These are phyloP conservation scores for Panzeria rudis DNA, from an alignment of 2,888 invertebrate genomes.

Conservation along the genomic window DNA sequence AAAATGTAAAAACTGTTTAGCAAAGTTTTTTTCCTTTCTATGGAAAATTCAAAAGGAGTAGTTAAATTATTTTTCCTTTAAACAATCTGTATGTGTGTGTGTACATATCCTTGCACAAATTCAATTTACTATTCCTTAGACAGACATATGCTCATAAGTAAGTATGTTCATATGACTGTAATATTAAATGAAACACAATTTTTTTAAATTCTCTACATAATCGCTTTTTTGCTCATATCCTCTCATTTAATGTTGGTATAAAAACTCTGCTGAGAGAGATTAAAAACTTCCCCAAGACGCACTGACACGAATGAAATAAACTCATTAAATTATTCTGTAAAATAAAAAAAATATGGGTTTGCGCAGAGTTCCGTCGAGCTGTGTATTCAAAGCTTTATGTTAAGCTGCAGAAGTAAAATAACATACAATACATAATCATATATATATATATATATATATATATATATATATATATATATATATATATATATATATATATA, in stretches of 20 bases:
- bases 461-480: not conserved
- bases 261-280: slow-evolving; percentile 7
- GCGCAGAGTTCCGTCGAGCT: not conserved
- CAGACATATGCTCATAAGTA: not conserved
- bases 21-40: too few relatives aligned
- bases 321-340: not conserved
- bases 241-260: slow-evolving; percentile 47
- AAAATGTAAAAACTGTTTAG: not conserved
- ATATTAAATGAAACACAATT: not conserved
- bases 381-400: not conserved
- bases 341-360: not conserved
- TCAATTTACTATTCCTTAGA: too few relatives aligned
- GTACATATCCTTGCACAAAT: too few relatives aligned
- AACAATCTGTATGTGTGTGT: too few relatives aligned
- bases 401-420: not conserved
- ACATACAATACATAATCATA: not conserved
- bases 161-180: not conserved
- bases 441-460: not conserved
- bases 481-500: too few relatives aligned
- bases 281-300: slow-evolving; percentile 24
- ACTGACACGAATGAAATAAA: slow-evolving; percentile 24
- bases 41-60: too few relatives aligned
- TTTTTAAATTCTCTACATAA: not conserved
- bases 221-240: slow-evolving; percentile 41
- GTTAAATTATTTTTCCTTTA: too few relatives aligned